These are phyloP conservation scores for Ictalurus furcatus DNA, from an alignment of 2,113 vertebrate genomes.

Conservation along the genomic window DNA sequence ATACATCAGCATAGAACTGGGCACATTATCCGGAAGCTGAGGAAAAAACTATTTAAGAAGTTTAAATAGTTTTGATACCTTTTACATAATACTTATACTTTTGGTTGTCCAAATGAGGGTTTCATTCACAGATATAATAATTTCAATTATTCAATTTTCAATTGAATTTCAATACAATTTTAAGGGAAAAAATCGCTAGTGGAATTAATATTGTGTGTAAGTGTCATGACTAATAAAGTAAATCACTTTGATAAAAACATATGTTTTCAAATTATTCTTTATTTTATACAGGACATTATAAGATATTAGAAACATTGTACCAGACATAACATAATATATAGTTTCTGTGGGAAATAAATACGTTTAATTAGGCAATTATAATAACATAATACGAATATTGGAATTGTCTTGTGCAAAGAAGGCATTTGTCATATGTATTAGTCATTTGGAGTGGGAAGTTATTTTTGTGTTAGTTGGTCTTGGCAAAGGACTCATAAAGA, in stretches of 20 bases:
- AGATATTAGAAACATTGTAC: not conserved
- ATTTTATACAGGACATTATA: not conserved
- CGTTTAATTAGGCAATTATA: not conserved
- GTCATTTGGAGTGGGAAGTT: not conserved
- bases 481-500: slow-evolving; percentile 61
- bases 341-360: not conserved
- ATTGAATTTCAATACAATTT: too few species aligned
- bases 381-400: not conserved
- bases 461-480: slow-evolving; percentile 52
- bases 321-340: not conserved
- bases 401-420: slow-evolving; percentile 1
- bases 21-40: not conserved
- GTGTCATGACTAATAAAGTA: not conserved
- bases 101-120: not conserved
- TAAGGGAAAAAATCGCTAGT: not conserved
- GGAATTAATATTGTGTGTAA: not conserved
- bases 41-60: not conserved
- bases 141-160: not conserved
- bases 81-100: not conserved
- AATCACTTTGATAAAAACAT: not conserved
- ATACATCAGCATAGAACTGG: not conserved
- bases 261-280: not conserved
- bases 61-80: not conserved
- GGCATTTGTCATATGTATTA: not conserved
- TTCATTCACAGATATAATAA: not conserved